phyloP scores from a whole-genome alignment of 1,140 invertebrate species.

The Semibalanus balanoides region DNA sequence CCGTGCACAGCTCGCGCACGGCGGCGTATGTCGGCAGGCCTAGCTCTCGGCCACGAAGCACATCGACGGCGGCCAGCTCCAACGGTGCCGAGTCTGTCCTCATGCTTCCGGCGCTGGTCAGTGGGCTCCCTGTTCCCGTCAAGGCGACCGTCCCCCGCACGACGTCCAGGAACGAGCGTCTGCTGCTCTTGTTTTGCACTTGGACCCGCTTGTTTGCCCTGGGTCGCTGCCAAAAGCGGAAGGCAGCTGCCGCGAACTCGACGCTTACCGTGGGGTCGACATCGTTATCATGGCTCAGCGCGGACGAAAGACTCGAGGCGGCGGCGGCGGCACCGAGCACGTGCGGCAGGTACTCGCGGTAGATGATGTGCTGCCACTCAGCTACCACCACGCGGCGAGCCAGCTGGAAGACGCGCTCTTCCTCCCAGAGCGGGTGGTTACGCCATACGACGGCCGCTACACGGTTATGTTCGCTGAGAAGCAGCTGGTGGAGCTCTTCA shows the following conservation, averaged over 20 bases:
- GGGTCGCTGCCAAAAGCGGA: constrained; percentile 36
- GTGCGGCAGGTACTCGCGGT: constrained; percentile 36
- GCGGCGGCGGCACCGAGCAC: constrained; percentile 29
- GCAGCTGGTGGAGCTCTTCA: not conserved
- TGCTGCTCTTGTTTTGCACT: too few relatives aligned
- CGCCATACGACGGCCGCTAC: constrained; percentile 44
- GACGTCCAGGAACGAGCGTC: too few relatives aligned
- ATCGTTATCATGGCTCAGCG: constrained; percentile 19
- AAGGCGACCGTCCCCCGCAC: too few relatives aligned
- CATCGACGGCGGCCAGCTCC: constrained; percentile 45
- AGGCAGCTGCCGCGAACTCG: constrained; percentile 37
- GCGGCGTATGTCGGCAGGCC: constrained; percentile 63
- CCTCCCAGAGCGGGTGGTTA: constrained; percentile 68
- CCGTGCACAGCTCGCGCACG: constrained; percentile 56
- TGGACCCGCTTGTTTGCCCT: too few relatives aligned
- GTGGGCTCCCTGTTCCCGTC: constrained; percentile 29
- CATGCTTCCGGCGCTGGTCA: constrained; percentile 28
- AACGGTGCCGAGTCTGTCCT: constrained; percentile 54
- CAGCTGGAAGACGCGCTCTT: constrained; percentile 44
- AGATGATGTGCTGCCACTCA: constrained; percentile 46
- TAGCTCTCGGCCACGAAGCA: constrained; percentile 75
- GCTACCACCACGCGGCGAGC: constrained; percentile 37
- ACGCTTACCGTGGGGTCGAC: constrained; percentile 30
- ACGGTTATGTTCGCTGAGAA: constrained; percentile 59
- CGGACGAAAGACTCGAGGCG: constrained; percentile 6